Evolutionary conservation across 1,140 invertebrate genomes (phyloP), one percentile per base, ranked within the genome.

Genomic region (Dinothrombium tinctorium): DNA sequence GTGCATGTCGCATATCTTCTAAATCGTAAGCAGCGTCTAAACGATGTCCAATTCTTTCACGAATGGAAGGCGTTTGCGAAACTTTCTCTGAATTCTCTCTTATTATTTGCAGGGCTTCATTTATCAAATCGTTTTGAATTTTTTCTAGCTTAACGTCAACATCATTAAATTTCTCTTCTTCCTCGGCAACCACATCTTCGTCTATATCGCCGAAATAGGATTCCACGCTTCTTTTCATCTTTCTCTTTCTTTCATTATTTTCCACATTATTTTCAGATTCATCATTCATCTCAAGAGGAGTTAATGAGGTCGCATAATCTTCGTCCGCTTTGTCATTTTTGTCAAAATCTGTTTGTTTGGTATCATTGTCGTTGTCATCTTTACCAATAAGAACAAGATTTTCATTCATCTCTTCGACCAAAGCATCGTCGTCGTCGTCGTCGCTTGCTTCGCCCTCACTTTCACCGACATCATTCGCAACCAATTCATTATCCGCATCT

Each of bases 1-100:
- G 35, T 3, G 47, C 40, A 5, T 21, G 36, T 14, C 47, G 29
- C 47, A 48, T 48, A 11, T 44, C 42, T 26, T 48, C 47, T 15
- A 48, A 33, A 21, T 48, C 47, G 12, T 48, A 48, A 12, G 47
- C 47, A 6, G 44, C 22, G 29, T 37, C 41, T 4, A 45, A 40
- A 11, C 44, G 32, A 7, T 42, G 36, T 3, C 11, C 24, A 9
- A 48, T 43, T 4, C 41, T 20, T n/a, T 36, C 25, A 28, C 41
- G 32, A n/a, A n/a, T 11, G 8, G 8, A 29, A 5, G 21, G 28
- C 35, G 5, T 22, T 12, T 21, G 23, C 4, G 17, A 42, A 9
- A 3, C 44, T 42, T 14, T 40, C 40, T 25, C 29, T 40, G n/a
- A 26, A 12, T 15, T 33, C 11, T 5, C 24, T 22, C 11, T 23